Conservation (phyloP, 2,797 vertebrate species). For the Halcyon smyrnensis region DNA sequence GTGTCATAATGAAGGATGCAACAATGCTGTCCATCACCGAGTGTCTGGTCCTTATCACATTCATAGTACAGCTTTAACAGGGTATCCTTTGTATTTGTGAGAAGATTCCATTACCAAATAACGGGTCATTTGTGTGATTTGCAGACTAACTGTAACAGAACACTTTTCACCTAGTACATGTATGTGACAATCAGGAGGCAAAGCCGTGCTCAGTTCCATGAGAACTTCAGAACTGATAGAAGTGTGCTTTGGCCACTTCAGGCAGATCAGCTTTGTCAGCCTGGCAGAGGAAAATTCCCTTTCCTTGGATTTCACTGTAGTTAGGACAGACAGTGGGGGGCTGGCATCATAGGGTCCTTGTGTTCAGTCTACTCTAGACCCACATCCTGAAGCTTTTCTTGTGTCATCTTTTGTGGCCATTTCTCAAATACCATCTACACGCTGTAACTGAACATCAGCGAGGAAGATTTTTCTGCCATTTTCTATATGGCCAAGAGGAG, state of each 20-base stretch:
- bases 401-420: not conserved
- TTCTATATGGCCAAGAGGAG: fast-evolving
- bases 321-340: fast-evolving
- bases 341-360: fast-evolving
- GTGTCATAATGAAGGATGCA: not conserved
- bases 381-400: not conserved
- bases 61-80: fast-evolving
- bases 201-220: not conserved
- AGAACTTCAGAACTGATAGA: not conserved
- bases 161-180: not conserved
- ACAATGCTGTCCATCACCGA: not conserved
- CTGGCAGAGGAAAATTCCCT: not conserved
- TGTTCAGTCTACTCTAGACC: not conserved
- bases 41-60: not conserved
- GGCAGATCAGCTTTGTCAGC: not conserved
- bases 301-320: not conserved
- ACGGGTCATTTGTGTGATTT: not conserved
- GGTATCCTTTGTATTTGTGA: not conserved
- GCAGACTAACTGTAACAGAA: not conserved
- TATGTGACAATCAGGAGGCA: not conserved
- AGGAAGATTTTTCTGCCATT: not conserved
- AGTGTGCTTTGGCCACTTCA: not conserved
- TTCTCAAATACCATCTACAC: not conserved
- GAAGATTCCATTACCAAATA: not conserved
- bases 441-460: not conserved